Percentiles rank a stretch among this genome's conserved stretches.
These are phyloP conservation scores for Meganola albula DNA, from an alignment of 2,888 invertebrate genomes.

Conservation along the genomic window DNA sequence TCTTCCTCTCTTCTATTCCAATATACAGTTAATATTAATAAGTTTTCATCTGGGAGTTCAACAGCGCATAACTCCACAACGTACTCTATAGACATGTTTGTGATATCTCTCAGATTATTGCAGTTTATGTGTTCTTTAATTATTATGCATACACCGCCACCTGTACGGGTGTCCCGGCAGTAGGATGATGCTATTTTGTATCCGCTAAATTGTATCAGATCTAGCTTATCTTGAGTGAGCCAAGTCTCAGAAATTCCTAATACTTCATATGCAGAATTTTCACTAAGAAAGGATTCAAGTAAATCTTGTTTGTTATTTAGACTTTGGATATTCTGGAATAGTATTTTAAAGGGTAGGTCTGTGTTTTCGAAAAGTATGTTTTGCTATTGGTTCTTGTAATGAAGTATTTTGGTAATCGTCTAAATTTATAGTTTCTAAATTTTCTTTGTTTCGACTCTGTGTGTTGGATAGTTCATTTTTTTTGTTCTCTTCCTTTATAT, in stretches of 20 bases:
- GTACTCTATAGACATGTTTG: neutral
- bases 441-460: no score
- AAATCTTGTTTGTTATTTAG: no score
- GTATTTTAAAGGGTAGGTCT: no score
- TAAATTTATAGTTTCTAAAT: no score
- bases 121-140: neutral
- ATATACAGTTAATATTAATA: neutral
- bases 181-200: conserved; percentile 1
- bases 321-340: no score
- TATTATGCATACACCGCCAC: neutral
- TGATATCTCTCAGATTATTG: neutral
- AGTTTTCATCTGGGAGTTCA: neutral
- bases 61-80: neutral
- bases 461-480: no score
- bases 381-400: no score
- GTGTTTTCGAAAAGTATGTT: no score
- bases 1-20: conserved; percentile 1
- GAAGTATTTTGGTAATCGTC: no score
- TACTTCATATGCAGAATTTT: no score
- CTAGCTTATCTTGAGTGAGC: neutral
- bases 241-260: neutral
- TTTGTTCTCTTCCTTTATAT: no score
- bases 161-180: neutral
- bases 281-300: no score
- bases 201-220: neutral